These are phyloP conservation scores for Thunnus maccoyii DNA, from an alignment of 2,113 vertebrate genomes.

Conservation along the genomic window DNA sequence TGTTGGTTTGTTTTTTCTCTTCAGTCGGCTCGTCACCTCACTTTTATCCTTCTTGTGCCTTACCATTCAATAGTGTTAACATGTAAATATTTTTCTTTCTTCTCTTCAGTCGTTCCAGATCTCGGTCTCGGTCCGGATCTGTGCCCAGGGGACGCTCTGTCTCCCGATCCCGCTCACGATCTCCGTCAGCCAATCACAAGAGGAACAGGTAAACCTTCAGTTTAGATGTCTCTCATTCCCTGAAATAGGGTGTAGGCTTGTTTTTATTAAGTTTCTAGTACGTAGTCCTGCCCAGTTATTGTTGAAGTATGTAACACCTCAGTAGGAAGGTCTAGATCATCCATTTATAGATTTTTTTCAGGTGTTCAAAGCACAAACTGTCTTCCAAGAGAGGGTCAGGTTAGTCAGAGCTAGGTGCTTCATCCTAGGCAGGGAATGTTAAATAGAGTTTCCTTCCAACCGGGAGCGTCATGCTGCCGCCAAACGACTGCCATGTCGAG, in stretches of 20 bases:
- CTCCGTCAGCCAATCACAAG: constrained; percentile 81
- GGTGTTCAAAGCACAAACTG: constrained; percentile 21
- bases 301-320: background rate
- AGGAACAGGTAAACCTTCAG: constrained; percentile 78
- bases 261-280: constrained; percentile 19
- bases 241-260: constrained; percentile 29
- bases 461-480: constrained; percentile 32
- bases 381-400: constrained; percentile 52
- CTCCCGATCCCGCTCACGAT: constrained; percentile 81
- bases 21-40: no score
- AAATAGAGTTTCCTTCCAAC: constrained; percentile 41
- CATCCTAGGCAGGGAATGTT: constrained; percentile 43
- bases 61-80: background rate
- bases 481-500: constrained; percentile 32
- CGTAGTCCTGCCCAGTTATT: constrained; percentile 42
- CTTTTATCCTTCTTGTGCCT: no score
- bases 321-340: constrained; percentile 20
- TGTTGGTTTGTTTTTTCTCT: background rate
- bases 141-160: constrained; percentile 71
- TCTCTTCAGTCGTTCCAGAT: constrained; percentile 76
- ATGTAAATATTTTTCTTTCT: background rate
- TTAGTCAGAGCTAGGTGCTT: constrained; percentile 47
- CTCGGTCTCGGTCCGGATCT: constrained; percentile 78
- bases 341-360: constrained; percentile 6
- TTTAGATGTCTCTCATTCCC: constrained; percentile 17